Evolutionary conservation across 2,888 invertebrate species (phyloP).

Genomic region (Enoplolaimus lenunculus): DNA sequence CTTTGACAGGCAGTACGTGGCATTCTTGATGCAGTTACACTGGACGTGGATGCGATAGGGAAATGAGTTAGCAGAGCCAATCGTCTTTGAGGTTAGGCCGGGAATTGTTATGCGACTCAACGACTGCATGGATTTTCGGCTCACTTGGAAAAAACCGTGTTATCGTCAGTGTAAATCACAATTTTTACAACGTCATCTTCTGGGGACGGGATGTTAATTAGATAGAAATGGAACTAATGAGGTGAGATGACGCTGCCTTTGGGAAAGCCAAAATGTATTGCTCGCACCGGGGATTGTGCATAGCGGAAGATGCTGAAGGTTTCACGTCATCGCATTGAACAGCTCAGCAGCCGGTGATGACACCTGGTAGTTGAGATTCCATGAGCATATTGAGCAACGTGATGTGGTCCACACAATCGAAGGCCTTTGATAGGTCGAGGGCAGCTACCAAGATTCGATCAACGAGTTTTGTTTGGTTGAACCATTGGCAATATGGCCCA

Average conservation of each 20-base stretch:
- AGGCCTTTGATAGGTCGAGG: conserved; percentile 6
- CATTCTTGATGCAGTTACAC: conserved; percentile 6
- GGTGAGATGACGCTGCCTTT: not conserved
- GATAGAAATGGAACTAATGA: not conserved
- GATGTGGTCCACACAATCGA: not conserved
- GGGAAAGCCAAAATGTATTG: not conserved
- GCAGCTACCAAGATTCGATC: not conserved
- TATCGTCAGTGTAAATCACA: not conserved
- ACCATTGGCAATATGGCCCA: not conserved
- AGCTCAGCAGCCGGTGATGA: not conserved
- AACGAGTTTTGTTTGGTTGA: not conserved
- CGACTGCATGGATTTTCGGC: no score
- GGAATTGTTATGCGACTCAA: no score
- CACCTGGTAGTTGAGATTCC: not conserved
- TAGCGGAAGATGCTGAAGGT: not conserved
- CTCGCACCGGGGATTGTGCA: not conserved
- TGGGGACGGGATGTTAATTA: not conserved
- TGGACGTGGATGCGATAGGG: no score
- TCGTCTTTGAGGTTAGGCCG: not conserved
- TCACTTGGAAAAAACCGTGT: no score
- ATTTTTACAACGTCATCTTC: not conserved
- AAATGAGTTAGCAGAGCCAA: not conserved
- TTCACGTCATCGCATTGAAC: not conserved
- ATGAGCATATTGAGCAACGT: not conserved
- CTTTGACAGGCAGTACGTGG: not conserved